phyloP scores from a whole-genome alignment of 2,113 vertebrate genomes.

The Prinia subflava region DNA sequence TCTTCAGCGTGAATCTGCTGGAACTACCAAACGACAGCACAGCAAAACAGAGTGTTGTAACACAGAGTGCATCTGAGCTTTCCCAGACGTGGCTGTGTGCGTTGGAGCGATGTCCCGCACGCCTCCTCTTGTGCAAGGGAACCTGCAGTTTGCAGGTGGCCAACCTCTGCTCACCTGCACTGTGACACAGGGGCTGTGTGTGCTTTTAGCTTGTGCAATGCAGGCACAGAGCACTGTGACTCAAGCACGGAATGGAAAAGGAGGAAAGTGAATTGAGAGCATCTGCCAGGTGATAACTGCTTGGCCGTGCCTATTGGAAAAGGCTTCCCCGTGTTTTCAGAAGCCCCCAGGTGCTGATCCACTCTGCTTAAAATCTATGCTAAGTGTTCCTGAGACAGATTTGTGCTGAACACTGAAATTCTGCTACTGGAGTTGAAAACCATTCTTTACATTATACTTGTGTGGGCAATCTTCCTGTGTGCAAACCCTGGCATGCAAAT shows the following conservation, averaged over 20 bases:
- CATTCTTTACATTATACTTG: neutral
- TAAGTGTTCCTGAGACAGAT: neutral
- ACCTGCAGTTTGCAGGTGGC: neutral
- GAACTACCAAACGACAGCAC: neutral
- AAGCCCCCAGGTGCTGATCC: neutral
- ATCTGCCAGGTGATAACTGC: neutral
- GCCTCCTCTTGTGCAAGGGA: neutral
- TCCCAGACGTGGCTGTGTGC: neutral
- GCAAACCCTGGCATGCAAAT: neutral
- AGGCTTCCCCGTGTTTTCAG: neutral
- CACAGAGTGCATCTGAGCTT: neutral
- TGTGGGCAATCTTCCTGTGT: neutral
- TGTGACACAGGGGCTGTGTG: neutral
- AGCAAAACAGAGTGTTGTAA: neutral
- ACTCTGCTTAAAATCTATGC: neutral
- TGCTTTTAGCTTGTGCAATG: neutral
- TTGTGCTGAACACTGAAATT: neutral
- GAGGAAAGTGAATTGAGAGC: neutral
- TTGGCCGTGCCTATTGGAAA: neutral
- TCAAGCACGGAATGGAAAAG: neutral
- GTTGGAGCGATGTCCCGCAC: neutral
- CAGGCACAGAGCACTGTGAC: neutral
- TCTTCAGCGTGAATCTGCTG: neutral
- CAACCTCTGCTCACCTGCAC: neutral
- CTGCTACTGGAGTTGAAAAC: neutral